Conservation (phyloP, 2,113 vertebrate species). For the Donacobius atricapilla region DNA sequence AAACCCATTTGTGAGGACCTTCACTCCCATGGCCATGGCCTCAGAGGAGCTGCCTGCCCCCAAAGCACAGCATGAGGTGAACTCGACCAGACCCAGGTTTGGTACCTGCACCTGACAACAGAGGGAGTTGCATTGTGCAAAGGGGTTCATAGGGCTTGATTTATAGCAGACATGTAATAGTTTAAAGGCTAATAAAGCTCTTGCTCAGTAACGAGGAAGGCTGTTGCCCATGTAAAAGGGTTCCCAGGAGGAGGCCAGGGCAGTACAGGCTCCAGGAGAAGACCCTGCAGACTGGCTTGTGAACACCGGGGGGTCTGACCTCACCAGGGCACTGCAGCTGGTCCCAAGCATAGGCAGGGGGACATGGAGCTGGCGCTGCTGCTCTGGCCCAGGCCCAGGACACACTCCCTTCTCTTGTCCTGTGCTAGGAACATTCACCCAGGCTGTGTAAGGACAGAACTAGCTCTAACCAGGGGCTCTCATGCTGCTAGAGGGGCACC, state of each 20-base stretch:
- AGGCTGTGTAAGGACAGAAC: not conserved
- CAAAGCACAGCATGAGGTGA: accelerated
- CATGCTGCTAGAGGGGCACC: not conserved
- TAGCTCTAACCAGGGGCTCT: not conserved
- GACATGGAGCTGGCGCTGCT: not conserved
- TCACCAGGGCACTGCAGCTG: not conserved
- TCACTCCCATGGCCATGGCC: accelerated
- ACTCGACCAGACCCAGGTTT: accelerated
- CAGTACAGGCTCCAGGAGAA: not conserved
- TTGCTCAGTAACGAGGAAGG: not conserved
- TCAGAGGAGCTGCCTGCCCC: not conserved
- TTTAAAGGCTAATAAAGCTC: not conserved
- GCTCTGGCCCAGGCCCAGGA: not conserved
- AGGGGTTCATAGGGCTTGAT: not conserved
- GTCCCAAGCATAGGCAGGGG: accelerated
- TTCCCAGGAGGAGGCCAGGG: not conserved
- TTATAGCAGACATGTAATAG: not conserved
- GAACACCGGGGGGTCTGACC: accelerated
- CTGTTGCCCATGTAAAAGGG: not conserved
- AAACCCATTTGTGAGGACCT: not conserved
- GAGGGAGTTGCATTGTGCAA: no score
- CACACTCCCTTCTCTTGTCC: not conserved
- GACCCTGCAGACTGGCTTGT: accelerated
- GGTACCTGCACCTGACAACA: not conserved
- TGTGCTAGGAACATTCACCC: not conserved